phyloP scores from a whole-genome alignment of 2,888 invertebrate species.

The Drosophila neutralis region DNA sequence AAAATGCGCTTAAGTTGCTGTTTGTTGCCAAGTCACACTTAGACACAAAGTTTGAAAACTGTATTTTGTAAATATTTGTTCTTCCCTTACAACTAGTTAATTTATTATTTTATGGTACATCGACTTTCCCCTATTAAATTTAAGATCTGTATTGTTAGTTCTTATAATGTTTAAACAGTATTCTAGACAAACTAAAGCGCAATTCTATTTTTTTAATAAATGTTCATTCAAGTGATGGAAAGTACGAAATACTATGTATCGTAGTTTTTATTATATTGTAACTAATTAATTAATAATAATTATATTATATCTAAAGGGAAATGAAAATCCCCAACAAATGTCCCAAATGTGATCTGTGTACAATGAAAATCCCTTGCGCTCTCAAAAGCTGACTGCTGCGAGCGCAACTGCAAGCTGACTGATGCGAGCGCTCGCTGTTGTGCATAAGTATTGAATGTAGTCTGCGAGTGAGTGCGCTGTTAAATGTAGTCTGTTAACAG shows the following conservation, averaged over 20 bases:
- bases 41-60: constrained; percentile 15
- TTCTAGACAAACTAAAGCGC: constrained; percentile 65
- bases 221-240: constrained; percentile 48
- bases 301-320: not conserved
- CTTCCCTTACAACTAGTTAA: constrained; percentile 51
- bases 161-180: constrained; percentile 65
- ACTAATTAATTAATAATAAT: not conserved
- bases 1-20: constrained; percentile 66
- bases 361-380: not conserved
- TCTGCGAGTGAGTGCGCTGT: not conserved
- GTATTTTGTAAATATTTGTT: constrained; percentile 25
- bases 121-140: constrained; percentile 48
- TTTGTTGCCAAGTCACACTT: constrained; percentile 61
- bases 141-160: constrained; percentile 60
- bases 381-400: constrained; percentile 28
- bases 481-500: not conserved
- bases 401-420: not conserved
- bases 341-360: constrained; percentile 15
- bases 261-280: not conserved
- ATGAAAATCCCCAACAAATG: not conserved
- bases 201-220: constrained; percentile 38
- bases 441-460: not conserved
- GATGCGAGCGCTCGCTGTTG: constrained; percentile 6
- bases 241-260: not conserved
- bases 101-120: constrained; percentile 60